Evolutionary conservation across 2,797 vertebrate species (phyloP).

Genomic region (Austrolebias charrua): DNA sequence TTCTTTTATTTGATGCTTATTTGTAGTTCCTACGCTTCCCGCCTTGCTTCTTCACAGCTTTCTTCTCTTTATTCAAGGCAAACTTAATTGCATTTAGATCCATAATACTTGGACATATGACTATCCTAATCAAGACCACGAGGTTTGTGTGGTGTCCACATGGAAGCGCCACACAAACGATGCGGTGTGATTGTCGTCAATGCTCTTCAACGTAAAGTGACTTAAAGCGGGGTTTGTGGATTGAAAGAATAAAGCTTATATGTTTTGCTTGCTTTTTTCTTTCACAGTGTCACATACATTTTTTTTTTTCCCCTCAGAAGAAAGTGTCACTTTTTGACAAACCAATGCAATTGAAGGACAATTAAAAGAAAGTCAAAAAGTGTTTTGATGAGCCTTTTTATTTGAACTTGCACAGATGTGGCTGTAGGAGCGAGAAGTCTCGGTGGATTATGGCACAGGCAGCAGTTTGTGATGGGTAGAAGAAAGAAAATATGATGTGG

Average conservation of each 20-base stretch:
- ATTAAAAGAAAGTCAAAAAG: background rate
- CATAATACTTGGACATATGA: slow-evolving; percentile 67
- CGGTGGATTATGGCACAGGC: slow-evolving; percentile 77
- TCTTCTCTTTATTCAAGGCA: slow-evolving; percentile 74
- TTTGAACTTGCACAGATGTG: slow-evolving; percentile 82
- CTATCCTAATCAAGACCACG: slow-evolving; percentile 64
- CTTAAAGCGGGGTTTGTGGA: slow-evolving; percentile 77
- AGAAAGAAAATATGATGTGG: slow-evolving; percentile 52
- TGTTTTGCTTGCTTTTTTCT: slow-evolving; percentile 43
- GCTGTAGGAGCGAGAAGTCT: slow-evolving; percentile 72
- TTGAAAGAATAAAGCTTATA: slow-evolving; percentile 76
- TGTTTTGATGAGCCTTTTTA: slow-evolving; percentile 84
- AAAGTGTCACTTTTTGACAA: background rate
- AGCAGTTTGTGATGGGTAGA: slow-evolving; percentile 57
- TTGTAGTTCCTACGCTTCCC: slow-evolving; percentile 56
- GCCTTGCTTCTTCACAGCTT: slow-evolving; percentile 69
- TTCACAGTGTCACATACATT: background rate
- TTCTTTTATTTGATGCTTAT: slow-evolving; percentile 59
- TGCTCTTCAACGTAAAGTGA: slow-evolving; percentile 69
- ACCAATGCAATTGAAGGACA: slow-evolving; percentile 5
- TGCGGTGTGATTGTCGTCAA: slow-evolving; percentile 52
- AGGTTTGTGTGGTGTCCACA: slow-evolving; percentile 60
- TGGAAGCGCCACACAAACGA: slow-evolving; percentile 60
- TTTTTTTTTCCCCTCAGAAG: background rate
- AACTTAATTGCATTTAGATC: slow-evolving; percentile 74